Percentiles rank a stretch among this genome's conserved stretches.
phyloP scores from a whole-genome alignment of 35 echinoderm and acorn worm species.

The Amphiura filiformis region DNA sequence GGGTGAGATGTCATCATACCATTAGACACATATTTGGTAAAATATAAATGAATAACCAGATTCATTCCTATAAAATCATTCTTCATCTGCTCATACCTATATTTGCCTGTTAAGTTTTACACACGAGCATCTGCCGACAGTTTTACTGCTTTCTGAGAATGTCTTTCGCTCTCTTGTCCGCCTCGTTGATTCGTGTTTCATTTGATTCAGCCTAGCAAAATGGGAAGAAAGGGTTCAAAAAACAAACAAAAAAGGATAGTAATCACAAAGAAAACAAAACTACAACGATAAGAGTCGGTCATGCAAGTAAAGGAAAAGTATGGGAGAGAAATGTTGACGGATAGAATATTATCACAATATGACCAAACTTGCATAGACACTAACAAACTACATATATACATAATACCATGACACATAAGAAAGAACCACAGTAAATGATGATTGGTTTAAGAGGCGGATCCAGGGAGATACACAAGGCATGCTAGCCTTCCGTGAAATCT shows the following conservation, averaged over 20 bases:
- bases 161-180: conserved; percentile 62
- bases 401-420: not conserved
- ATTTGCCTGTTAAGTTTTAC: not conserved
- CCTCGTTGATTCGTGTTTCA: conserved; percentile 37
- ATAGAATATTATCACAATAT: not conserved
- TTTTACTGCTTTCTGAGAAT: conserved; percentile 52
- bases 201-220: conserved; percentile 42
- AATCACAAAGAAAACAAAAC: not conserved
- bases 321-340: not conserved
- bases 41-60: not conserved
- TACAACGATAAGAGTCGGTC: not conserved
- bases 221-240: not conserved
- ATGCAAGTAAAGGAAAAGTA: not conserved
- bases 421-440: not conserved
- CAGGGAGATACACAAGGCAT: no score
- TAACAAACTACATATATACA: not conserved
- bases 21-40: not conserved
- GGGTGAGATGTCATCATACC: not conserved
- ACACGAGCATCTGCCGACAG: not conserved
- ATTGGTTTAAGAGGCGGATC: no score
- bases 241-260: not conserved
- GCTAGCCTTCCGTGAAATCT: no score
- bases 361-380: not conserved
- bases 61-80: not conserved
- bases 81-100: no score